Evolutionary conservation across 2,113 vertebrate species (phyloP), one percentile per base, ranked within the genome.

Genomic region (Microcebus griseorufus): DNA sequence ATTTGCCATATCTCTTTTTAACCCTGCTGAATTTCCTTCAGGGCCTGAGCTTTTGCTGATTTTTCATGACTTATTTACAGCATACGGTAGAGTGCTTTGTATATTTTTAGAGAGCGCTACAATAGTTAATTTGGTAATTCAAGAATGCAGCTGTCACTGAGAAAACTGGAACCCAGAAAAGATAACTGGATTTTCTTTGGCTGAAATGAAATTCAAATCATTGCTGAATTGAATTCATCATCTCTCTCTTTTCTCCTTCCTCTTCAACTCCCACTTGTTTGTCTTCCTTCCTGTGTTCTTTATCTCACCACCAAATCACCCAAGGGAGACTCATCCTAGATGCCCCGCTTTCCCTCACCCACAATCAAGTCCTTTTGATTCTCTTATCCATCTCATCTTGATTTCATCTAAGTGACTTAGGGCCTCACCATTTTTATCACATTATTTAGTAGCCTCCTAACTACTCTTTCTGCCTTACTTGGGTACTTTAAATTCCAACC

Each of bases 71-170:
- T 91, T 96, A 92, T 80, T 97, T 96, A 80, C 83, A 95, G 96
- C 86, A n/a, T 65, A 87, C 16, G 17, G 82, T 93, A 79, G 81
- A 95, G 72, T 75, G 86, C 86, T 95, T 96, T 93, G 90, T 90
- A 16, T 95, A 97, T 97, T 97, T 97, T 97, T 98, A 95, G 97
- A 95, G 92, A 85, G 78, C 5, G 20, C 89, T 93, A 72, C 79
- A 97, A 93, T 97, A 79, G 95, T 97, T 97, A 91, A 97, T 98
- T 97, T 97, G 92, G 91, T 96, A 96, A 95, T 97, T 97, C 93
- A 95, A 95, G 96, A 97, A 97, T 96, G 97, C 93, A 97, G 96
- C 97, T 97, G 97, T 97, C 96, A 94, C 94, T 65, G 95, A 97
- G 95, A 96, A 93, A 90, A 93, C 88, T 85, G 89, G 79, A 82